Evolutionary conservation across 64 coral and sea anemone species (phyloP).

Genomic region (Stylophora pistillata): DNA sequence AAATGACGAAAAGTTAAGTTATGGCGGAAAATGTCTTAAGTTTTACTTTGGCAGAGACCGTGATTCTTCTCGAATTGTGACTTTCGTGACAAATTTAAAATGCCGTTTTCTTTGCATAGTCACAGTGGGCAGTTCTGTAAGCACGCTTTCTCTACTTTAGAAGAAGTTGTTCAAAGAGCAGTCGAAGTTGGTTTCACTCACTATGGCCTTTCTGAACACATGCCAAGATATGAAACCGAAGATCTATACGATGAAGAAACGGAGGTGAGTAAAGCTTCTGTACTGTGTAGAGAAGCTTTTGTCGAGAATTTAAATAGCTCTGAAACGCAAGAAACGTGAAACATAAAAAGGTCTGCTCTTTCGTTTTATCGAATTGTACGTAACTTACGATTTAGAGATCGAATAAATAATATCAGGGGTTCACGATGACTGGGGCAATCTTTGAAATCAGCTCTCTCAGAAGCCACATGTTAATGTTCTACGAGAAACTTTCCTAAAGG

Average conservation of each 20-base stretch:
- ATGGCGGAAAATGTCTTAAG: neutral
- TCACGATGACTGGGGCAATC: too few species aligned
- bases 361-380: too few species aligned
- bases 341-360: too few species aligned
- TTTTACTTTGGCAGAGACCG: neutral
- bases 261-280: conserved; percentile 11
- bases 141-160: conserved; percentile 64
- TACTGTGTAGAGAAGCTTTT: too few species aligned
- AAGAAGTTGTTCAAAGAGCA: conserved; percentile 61
- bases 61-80: too few species aligned
- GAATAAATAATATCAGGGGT: too few species aligned
- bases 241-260: conserved; percentile 76
- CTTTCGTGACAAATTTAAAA: neutral
- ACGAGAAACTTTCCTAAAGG: too few species aligned
- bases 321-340: too few species aligned
- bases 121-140: conserved; percentile 88
- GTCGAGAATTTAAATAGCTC: neutral
- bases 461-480: too few species aligned
- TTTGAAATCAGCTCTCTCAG: too few species aligned
- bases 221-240: conserved; percentile 58
- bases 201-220: conserved; percentile 77
- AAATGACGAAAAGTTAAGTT: too few species aligned
- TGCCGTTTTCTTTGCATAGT: conserved; percentile 78
- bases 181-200: conserved; percentile 71
- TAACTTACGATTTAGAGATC: too few species aligned